A percentile compares a stretch with the other conserved stretches of the same genome.
Conservation (phyloP, 2,888 invertebrate species). For the Carterocephalus palaemon region DNA sequence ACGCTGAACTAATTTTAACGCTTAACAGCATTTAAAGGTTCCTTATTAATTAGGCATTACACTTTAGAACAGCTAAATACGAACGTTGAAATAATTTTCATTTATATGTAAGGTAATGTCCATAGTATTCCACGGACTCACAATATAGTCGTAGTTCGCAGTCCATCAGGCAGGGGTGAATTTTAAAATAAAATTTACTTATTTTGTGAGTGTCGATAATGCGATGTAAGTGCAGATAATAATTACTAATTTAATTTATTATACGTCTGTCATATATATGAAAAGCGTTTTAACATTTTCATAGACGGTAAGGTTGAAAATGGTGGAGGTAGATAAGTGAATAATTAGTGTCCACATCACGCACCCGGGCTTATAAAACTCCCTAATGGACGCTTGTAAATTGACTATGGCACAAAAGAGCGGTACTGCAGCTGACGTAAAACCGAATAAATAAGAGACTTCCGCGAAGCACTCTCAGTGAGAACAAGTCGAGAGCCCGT, state of each 20-base stretch:
- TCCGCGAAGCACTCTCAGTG: constrained; percentile 68
- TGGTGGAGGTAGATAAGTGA: constrained; percentile 4
- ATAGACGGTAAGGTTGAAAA: neutral
- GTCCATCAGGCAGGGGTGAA: constrained; percentile 49
- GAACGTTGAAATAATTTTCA: neutral
- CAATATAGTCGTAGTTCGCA: constrained; percentile 36
- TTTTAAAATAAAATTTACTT: constrained; percentile 67
- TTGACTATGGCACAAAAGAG: constrained; percentile 64
- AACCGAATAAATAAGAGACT: constrained; percentile 75
- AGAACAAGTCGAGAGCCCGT: constrained; percentile 71
- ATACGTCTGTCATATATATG: no score
- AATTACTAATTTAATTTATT: no score
- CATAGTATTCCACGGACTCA: constrained; percentile 34
- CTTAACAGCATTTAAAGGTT: constrained; percentile 1
- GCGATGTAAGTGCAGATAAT: constrained; percentile 56
- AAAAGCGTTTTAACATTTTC: no score
- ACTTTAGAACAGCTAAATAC: constrained; percentile 4
- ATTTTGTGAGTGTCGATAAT: constrained; percentile 70
- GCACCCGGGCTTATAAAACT: constrained; percentile 40
- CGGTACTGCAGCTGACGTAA: constrained; percentile 62
- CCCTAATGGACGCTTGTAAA: constrained; percentile 54
- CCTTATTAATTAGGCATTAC: constrained; percentile 29
- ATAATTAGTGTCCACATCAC: constrained; percentile 30
- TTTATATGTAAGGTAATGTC: constrained; percentile 29
- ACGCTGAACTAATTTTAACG: constrained; percentile 5